Evolutionary conservation across 2,888 invertebrate species (phyloP).

Genomic region (Prionchulus punctatus): DNA sequence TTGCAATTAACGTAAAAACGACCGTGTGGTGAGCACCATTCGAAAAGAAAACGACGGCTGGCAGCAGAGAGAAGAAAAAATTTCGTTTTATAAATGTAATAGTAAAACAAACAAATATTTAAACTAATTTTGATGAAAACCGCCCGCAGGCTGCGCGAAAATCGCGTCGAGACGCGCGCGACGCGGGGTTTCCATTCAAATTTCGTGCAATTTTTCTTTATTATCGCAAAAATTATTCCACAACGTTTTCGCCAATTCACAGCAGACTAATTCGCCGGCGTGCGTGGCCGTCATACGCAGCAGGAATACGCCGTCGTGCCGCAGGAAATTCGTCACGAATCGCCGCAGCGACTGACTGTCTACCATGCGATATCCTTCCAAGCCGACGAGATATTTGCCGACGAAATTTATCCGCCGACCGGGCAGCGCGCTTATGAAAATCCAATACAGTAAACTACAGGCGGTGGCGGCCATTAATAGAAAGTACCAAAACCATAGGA

Average conservation of each 20-base stretch:
- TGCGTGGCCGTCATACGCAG: conserved; percentile 29
- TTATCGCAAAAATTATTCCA: conserved; percentile 19
- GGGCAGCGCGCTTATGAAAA: conserved; percentile 29
- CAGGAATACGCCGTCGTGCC: conserved; percentile 25
- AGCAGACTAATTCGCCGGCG: conserved; percentile 29
- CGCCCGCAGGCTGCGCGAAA: too few species aligned
- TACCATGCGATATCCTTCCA: conserved; percentile 33
- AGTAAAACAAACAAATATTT: too few species aligned
- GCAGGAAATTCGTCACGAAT: conserved; percentile 9
- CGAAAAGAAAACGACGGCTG: too few species aligned
- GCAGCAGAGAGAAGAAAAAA: too few species aligned
- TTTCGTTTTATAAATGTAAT: too few species aligned
- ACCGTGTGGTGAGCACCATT: too few species aligned
- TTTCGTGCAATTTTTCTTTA: conserved; percentile 9
- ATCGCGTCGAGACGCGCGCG: too few species aligned
- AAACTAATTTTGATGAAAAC: too few species aligned
- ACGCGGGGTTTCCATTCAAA: too few species aligned
- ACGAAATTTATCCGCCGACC: conserved; percentile 32
- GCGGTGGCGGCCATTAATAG: conserved; percentile 26
- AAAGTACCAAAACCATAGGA: conserved; percentile 33
- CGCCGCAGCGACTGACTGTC: conserved; percentile 8
- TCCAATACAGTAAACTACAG: conserved; percentile 31
- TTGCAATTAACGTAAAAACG: too few species aligned
- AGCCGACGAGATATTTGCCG: conserved; percentile 31
- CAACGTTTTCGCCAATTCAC: conserved; percentile 22